These are phyloP conservation scores for Zaprionus inermis DNA, from an alignment of 1,140 invertebrate genomes.

Conservation along the genomic window DNA sequence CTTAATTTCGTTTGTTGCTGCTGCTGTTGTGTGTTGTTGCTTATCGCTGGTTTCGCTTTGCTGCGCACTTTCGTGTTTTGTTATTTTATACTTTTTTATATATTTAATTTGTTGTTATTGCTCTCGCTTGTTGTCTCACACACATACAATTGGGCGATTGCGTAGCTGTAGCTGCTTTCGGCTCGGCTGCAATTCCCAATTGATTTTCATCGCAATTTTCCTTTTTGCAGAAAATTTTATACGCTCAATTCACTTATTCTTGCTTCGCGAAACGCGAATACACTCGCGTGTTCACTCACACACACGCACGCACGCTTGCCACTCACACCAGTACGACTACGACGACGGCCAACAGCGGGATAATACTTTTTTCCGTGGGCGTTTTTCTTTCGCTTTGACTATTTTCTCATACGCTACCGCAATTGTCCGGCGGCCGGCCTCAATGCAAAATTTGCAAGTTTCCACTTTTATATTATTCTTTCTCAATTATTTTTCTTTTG, in stretches of 20 bases:
- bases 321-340: conserved; percentile 7
- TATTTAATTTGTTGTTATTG: background rate
- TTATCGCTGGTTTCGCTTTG: conserved; percentile 28
- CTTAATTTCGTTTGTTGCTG: background rate
- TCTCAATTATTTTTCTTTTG: conserved; percentile 1
- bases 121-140: conserved; percentile 6
- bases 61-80: conserved; percentile 33
- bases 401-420: conserved; percentile 14
- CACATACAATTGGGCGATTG: conserved; percentile 28
- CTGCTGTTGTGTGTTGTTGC: background rate
- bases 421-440: conserved; percentile 36
- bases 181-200: conserved; percentile 33
- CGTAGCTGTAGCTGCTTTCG: conserved; percentile 32
- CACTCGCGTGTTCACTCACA: conserved; percentile 13
- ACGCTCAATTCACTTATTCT: conserved; percentile 34
- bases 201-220: conserved; percentile 45
- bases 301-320: conserved; percentile 15
- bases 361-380: conserved; percentile 64
- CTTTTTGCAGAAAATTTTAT: conserved; percentile 39
- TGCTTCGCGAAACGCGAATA: conserved; percentile 38
- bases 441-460: conserved; percentile 25
- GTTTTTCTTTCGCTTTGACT: conserved; percentile 55
- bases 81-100: conserved; percentile 8
- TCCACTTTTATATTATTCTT: conserved; percentile 21
- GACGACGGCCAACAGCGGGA: background rate